Percentiles rank a stretch among this genome's conserved stretches.
phyloP scores from a whole-genome alignment of 2,113 vertebrate species.

The Oriolus oriolus region DNA sequence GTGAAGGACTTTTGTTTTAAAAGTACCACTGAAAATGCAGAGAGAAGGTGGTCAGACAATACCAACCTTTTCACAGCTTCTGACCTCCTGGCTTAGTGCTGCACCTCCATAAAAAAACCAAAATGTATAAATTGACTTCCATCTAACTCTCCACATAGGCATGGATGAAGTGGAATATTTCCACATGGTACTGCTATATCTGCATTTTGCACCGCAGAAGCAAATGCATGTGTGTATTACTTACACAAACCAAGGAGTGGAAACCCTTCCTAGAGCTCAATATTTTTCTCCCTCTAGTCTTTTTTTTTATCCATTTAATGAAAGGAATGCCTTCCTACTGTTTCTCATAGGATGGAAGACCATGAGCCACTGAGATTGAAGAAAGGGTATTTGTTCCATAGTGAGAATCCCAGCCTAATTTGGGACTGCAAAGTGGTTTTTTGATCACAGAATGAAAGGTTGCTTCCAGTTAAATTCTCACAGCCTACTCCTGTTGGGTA shows the following conservation, averaged over 20 bases:
- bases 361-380: not conserved
- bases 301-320: not conserved
- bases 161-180: not conserved
- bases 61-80: not conserved
- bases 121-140: not conserved
- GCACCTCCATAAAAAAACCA: not conserved
- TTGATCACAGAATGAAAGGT: not conserved
- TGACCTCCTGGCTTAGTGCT: not conserved
- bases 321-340: not conserved
- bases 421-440: not conserved
- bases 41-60: rapidly evolving
- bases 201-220: not conserved
- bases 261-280: not conserved
- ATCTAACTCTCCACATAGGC: not conserved
- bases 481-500: not conserved
- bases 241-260: not conserved
- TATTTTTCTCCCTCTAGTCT: not conserved
- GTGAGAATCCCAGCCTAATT: not conserved
- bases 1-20: not conserved
- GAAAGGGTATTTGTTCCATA: not conserved
- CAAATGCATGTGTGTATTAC: rapidly evolving
- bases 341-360: not conserved
- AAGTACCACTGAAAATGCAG: not conserved
- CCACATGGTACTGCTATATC: not conserved
- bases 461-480: not conserved